Percentiles rank a stretch among this genome's conserved stretches.
phyloP scores from a whole-genome alignment of 2,888 invertebrate genomes.

The Phytoseiulus persimilis region DNA sequence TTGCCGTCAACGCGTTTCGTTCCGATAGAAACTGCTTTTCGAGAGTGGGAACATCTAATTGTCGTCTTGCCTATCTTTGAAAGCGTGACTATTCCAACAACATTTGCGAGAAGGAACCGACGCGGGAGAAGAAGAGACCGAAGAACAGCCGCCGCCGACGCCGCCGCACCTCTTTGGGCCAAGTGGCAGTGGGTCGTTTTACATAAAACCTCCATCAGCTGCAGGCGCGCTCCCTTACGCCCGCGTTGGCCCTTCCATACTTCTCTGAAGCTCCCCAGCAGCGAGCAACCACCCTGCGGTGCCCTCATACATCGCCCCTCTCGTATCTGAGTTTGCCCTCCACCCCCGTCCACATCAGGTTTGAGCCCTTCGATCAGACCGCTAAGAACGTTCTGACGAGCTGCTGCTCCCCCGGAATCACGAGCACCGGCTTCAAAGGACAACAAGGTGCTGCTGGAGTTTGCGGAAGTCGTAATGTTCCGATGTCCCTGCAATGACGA shows the following conservation, averaged over 20 bases:
- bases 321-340: background rate
- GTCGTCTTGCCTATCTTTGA: background rate
- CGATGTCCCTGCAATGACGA: background rate
- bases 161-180: background rate
- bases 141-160: background rate
- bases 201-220: conserved; percentile 39
- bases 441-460: background rate
- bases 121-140: background rate
- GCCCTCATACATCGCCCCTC: background rate
- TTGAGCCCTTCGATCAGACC: background rate
- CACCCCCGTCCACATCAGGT: background rate
- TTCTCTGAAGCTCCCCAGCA: background rate
- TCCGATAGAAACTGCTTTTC: background rate
- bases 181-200: conserved; percentile 22
- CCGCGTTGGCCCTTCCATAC: background rate
- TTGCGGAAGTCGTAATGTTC: conserved; percentile 5
- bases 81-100: background rate
- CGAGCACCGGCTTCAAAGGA: background rate
- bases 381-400: background rate
- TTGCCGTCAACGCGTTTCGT: background rate
- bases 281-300: background rate
- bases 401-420: background rate
- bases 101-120: background rate
- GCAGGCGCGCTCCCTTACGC: conserved; percentile 21
- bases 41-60: background rate